A percentile compares a stretch with the other conserved stretches of the same genome.
These are phyloP conservation scores for Siniperca scherzeri DNA, from an alignment of 2,797 vertebrate genomes.

Conservation along the genomic window DNA sequence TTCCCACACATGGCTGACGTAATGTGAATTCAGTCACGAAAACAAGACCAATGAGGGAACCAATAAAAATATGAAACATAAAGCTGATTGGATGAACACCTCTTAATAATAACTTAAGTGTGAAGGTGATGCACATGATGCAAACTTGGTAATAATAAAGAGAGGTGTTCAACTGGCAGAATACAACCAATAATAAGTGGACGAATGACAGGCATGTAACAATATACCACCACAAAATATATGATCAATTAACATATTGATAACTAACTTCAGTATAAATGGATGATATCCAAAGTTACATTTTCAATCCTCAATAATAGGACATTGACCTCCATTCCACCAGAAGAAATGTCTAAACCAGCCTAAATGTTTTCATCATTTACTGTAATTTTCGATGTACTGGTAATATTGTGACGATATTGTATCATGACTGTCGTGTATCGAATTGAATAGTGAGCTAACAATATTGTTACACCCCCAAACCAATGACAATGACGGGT, in stretches of 20 bases:
- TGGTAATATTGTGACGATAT: slow-evolving; percentile 15
- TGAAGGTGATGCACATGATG: background rate
- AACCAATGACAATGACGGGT: slow-evolving; percentile 52
- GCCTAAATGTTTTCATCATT: background rate
- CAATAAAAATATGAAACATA: slow-evolving; percentile 10
- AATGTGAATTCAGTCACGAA: slow-evolving; percentile 6
- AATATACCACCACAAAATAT: slow-evolving; percentile 31
- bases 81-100: slow-evolving; percentile 13
- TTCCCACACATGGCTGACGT: background rate
- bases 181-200: slow-evolving; percentile 33
- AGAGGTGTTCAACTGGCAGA: slow-evolving; percentile 35
- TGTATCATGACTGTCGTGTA: slow-evolving; percentile 38
- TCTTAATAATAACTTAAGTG: background rate
- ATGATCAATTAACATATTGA: background rate
- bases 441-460: slow-evolving; percentile 28
- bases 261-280: background rate
- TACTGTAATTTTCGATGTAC: background rate
- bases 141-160: background rate
- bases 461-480: slow-evolving; percentile 28
- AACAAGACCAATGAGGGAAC: slow-evolving; percentile 22
- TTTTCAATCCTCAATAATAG: background rate
- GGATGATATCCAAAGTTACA: background rate
- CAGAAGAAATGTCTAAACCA: background rate
- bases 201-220: slow-evolving; percentile 54
- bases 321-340: background rate